Evolutionary conservation across 2,888 invertebrate genomes (phyloP).

Genomic region (Epistrophe eligans): DNA sequence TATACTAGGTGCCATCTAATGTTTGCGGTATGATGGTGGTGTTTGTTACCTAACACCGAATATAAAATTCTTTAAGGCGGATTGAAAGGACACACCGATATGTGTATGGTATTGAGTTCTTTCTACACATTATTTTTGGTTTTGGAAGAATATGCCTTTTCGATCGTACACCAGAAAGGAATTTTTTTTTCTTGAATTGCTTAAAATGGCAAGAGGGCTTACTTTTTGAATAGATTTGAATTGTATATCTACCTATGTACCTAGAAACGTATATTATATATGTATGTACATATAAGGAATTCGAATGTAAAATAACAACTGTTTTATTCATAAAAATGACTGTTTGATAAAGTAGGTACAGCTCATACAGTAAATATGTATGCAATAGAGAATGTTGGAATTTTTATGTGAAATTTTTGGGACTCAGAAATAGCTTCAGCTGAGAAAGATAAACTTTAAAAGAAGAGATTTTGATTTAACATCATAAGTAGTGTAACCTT

Average conservation of each 20-base stretch:
- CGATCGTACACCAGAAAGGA: not conserved
- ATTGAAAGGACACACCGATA: slow-evolving; percentile 68
- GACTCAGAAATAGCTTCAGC: not conserved
- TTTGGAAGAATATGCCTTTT: slow-evolving; percentile 1
- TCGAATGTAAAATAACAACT: slow-evolving; percentile 3
- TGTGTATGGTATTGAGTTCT: slow-evolving; percentile 45
- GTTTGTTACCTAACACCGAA: slow-evolving; percentile 65
- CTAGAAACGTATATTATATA: not conserved
- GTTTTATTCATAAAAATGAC: slow-evolving; percentile 31
- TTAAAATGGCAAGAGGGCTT: not conserved
- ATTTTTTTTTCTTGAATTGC: not conserved
- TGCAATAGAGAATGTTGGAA: not conserved
- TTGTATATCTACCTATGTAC: not conserved
- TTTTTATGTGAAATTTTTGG: not conserved
- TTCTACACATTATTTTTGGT: slow-evolving; percentile 59
- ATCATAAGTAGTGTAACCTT: not conserved
- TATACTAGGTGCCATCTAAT: slow-evolving; percentile 61
- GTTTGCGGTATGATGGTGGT: slow-evolving; percentile 31
- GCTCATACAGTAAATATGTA: not conserved
- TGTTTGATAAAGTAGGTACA: not conserved
- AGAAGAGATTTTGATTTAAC: not conserved
- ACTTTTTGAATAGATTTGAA: slow-evolving; percentile 22
- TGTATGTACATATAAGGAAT: not conserved
- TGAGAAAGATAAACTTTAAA: not conserved
- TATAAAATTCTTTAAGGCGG: slow-evolving; percentile 69